Evolutionary conservation across 2,888 invertebrate genomes (phyloP), one percentile per base, ranked within the genome.

Genomic region (Barypeithes pellucidus): DNA sequence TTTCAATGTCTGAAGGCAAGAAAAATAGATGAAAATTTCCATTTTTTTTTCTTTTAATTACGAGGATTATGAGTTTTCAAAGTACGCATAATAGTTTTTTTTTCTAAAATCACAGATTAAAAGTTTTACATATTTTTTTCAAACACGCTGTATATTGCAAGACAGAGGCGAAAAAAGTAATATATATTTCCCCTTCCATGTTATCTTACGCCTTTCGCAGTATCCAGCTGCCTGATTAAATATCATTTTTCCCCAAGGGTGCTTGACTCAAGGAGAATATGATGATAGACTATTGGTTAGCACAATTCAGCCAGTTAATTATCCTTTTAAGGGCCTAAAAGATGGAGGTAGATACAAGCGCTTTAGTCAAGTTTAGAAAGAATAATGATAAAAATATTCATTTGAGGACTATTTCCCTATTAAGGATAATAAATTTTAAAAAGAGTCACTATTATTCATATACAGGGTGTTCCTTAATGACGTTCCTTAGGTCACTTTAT

Each of bases 231-330:
- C 12, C 47, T 47, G 20, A 47, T 47, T 57, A 36, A 36, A 57
- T 36, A 57, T 57, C 36, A 36, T 57, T 57, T 43, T 36, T 57
- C 29, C 24, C 16, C 57, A 5, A 57, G 57, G 14, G 57, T 57
- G 43, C 16, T 66, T 29, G 16, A 20, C 12, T 33, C 36, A 45
- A 39, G 18, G 20, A 39, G 47, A 43, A 29, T 20, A 47, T 47
- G 33, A 66, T 66, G 66, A 66, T 66, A 12, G 66, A 66, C 43
- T 50, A 47, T 66, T 52, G 66, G 66, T 47, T 66, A 45, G 47
- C 66, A 66, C 47, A 50, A 16, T 66, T 52, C 33, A 16, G 54
- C 22, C 66, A 66, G 66, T 75, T 66, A 54, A 66, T 66, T 66
- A 66, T 77, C 67, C 76, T 75, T 57, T 18, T 57, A 57, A 57